Evolutionary conservation across 2,888 invertebrate species (phyloP), one percentile per base, ranked within the genome.

Genomic region (Cotesia congregata): DNA sequence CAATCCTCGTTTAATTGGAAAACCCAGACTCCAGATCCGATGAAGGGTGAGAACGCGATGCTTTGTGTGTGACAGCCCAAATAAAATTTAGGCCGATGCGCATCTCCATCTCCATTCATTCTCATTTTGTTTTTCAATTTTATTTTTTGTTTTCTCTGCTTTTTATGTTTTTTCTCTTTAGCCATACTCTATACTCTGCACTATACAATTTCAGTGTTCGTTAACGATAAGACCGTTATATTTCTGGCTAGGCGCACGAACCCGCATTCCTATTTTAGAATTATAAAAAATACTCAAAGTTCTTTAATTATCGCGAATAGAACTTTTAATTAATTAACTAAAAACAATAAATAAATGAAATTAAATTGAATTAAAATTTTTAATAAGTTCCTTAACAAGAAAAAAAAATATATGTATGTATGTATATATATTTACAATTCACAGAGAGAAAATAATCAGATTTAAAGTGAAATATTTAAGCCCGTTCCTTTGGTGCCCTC

Each of bases 1-100:
- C 38, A 5, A 62, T 73, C 7, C 74, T 76, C 68, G 74, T 81
- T 80, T 81, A 79, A 80, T 81, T 81, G 74, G 77, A 82, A 81
- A 81, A 50, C 50, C 74, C 76, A 81, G 81, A 50, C 50, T 73
- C 76, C 9, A 50, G 50, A 50, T 12, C 9, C 50, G 50, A 50
- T 50, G 68, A 60, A 68, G 68, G 62, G 71, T 74, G 75, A 80
- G 70, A 67, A 65, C 80, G 72, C 74, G 74, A 60, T 75, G 59
- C 71, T 80, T 79, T 79, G 77, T 78, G 65, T 68, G 17, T 71
- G 78, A 69, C 71, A 68, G 71, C 68, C 74, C 78, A 71, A 80
- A 81, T 78, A 77, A 80, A 80, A 79, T 78, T 78, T 79, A 71
- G 68, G 71, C 76, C 74, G 59, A n/a, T n/a, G 30, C 67, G 20